Evolutionary conservation across 1,140 invertebrate genomes (phyloP), one percentile per base, ranked within the genome.

Genomic region (Pristionchus pacificus): DNA sequence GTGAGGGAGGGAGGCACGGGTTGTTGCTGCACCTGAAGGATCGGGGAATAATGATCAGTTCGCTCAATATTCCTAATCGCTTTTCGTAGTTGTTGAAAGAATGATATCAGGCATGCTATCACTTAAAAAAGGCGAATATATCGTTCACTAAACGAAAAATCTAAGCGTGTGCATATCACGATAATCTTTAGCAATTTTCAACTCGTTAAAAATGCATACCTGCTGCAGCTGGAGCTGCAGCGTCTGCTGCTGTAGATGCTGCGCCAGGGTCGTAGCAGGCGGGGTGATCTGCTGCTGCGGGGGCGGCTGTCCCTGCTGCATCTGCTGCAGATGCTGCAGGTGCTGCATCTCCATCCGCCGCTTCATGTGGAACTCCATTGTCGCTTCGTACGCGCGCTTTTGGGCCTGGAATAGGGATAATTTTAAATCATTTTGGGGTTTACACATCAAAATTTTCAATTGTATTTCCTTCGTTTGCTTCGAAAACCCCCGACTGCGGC

Each of bases 271-370:
- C 62, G 49, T 57, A 31, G 55, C 59, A 63, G 62, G 63, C 24
- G 57, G 62, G 14, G 59, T 64, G 24, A 32, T 24, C 1, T 13
- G 28, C 31, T 57, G 70, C 38, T 65, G 62, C 25, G 27, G 57
- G 28, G 66, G 70, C 15, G 29, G 60, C 29, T 38, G 69, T 49
- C n/a, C 61, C 27, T 55, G 61, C n/a, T 70, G 60, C 60, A 63
- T 70, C 30, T 71, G 69, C 14, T 61, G 64, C 49, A 49, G 65
- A 32, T 70, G 68, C 19, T 70, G 65, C 55, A 49, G 70, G 27
- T 68, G 60, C 38, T 71, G 69, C 38, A 49, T 49, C 19, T 49
- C 38, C 38, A 49, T 49, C 19, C 38, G 6, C 19, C 38, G 6
- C 38, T 49, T 49, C 38, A 49, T 49, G 19, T 49, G 38, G 19